These are phyloP conservation scores for Lycocerus yunnanus DNA, from an alignment of 2,888 invertebrate genomes.

Conservation along the genomic window DNA sequence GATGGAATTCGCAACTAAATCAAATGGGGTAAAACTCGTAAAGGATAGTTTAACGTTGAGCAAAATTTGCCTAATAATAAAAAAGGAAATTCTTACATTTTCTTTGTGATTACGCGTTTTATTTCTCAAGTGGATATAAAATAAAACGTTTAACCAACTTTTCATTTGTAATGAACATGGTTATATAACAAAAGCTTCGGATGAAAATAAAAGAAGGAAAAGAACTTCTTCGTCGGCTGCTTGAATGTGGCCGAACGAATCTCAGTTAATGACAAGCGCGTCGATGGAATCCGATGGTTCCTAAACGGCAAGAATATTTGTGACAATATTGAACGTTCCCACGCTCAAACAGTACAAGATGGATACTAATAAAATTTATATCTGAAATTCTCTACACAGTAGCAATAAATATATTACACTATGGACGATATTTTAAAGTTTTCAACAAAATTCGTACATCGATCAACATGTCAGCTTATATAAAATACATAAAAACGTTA, in stretches of 20 bases:
- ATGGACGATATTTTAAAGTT: conserved; percentile 44
- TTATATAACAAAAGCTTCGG: conserved; percentile 26
- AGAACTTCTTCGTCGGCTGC: conserved; percentile 22
- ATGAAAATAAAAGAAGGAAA: conserved; percentile 27
- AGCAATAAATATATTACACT: conserved; percentile 47
- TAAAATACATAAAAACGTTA: conserved; percentile 29
- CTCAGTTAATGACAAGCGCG: conserved; percentile 47
- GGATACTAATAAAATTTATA: conserved; percentile 36
- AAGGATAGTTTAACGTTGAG: conserved; percentile 10
- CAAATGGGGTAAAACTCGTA: conserved; percentile 16
- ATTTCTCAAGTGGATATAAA: background rate
- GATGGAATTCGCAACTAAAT: conserved; percentile 31
- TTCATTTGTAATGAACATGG: conserved; percentile 10
- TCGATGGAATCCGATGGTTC: conserved; percentile 51
- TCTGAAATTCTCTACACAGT: conserved; percentile 40
- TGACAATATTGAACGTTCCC: conserved; percentile 64
- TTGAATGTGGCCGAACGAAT: conserved; percentile 37
- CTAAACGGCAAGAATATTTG: conserved; percentile 50
- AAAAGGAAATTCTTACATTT: background rate
- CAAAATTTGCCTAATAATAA: background rate
- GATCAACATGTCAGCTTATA: conserved; percentile 36
- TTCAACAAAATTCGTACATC: conserved; percentile 39
- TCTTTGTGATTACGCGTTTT: background rate
- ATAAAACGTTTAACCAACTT: background rate
- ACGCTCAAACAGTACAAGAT: conserved; percentile 52